Percentiles rank a stretch among this genome's conserved stretches.
Conservation (phyloP, 2,797 vertebrate genomes). For the Onychomys torridus region DNA sequence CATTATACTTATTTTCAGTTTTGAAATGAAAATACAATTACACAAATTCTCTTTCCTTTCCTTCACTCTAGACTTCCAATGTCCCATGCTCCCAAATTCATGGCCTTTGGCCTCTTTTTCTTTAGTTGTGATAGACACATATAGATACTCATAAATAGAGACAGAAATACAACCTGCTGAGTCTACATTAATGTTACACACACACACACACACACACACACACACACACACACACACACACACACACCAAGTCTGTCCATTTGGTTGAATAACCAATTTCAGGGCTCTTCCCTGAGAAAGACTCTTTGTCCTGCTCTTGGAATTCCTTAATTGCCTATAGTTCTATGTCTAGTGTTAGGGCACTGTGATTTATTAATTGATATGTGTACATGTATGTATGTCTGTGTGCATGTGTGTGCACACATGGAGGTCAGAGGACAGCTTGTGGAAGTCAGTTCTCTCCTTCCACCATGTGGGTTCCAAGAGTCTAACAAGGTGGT, state of each 20-base stretch:
- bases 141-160: not conserved
- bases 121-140: not conserved
- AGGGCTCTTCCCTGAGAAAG: not conserved
- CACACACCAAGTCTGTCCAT: not conserved
- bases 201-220: not conserved
- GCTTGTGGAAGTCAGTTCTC: not conserved
- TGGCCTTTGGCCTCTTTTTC: not conserved
- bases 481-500: not conserved
- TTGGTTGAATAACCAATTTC: not conserved
- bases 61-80: not conserved
- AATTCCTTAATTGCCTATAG: not conserved
- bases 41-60: not conserved
- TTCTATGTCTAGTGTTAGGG: not conserved
- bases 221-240: not conserved
- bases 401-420: not conserved
- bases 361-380: not conserved
- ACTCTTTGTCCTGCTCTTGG: too few species aligned
- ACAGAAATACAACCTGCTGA: not conserved
- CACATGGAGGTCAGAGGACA: not conserved
- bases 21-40: not conserved
- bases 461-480: not conserved
- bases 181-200: not conserved
- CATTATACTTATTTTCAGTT: not conserved
- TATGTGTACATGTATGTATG: too few species aligned
- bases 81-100: not conserved